Base-by-base conservation (phyloP, 1,140 invertebrate species). In the Drosophila punjabiensis region DNA sequence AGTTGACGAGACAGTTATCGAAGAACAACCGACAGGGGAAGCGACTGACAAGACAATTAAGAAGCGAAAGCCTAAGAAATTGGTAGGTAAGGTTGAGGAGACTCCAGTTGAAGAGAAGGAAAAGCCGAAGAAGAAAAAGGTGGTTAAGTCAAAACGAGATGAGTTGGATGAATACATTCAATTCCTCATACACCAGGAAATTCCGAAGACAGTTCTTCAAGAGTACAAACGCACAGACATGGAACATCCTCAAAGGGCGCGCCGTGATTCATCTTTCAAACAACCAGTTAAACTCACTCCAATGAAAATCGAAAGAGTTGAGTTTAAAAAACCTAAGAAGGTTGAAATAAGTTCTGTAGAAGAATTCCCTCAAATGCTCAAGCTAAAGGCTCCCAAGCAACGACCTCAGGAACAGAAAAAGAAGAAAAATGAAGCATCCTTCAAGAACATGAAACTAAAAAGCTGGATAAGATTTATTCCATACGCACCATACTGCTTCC, bases 101-200 rank as follows among this genome's bases (percentile, higher is more conserved):
- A 32, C 61, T 74, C 73, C 52, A 67, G 43, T 41, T 39, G 55
- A 75, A 37, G 84, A 70, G 43, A 89, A 79, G 33, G 86, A 83
- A 37, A 91, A 83, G 33, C 84, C 92, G 2, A 89, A 86, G 59
- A 89, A 92, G 43, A 85, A 91, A 56, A 92, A 86, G 37, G 45
- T 79, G 7, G 47, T 79, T 5, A 93, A 93, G 32, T 75, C 91
- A 9, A 93, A 93, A 45, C 81, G 87, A 18, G 80, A 93, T 68
- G 92, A 93, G 28, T 59, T 93, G 58, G 92, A 93, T 68, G 92
- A 93, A 16, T 93, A 93, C n/a, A 92, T 93, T 39, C 88, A 93
- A 62, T 92, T 89, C 41, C 67, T 93, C 1, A 92, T 92, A 56
- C 82, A 93, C 53, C 83, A 89, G 52, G 93, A 94, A 82, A 90